A percentile compares a stretch with the other conserved stretches of the same genome.
These are phyloP conservation scores for Shargacucullia verbasci DNA, from an alignment of 2,888 invertebrate genomes.

Conservation along the genomic window DNA sequence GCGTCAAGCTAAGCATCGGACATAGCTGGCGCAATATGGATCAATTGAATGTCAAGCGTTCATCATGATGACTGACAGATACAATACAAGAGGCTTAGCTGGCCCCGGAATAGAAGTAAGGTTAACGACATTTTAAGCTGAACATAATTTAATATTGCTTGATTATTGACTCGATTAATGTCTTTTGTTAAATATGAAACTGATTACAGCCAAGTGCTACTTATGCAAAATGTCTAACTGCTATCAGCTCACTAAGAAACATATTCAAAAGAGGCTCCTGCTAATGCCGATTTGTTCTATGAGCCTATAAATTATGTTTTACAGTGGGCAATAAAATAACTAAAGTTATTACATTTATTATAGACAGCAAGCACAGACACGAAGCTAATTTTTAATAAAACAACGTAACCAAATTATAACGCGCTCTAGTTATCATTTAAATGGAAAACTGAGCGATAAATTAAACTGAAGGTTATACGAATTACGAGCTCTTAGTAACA, in stretches of 20 bases:
- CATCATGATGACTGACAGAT: slow-evolving; percentile 43
- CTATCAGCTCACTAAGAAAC: too few relatives aligned
- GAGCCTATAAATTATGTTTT: too few relatives aligned
- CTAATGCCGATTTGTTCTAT: too few relatives aligned
- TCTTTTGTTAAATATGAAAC: too few relatives aligned
- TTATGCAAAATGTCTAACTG: too few relatives aligned
- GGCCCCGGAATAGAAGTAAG: slow-evolving; percentile 19
- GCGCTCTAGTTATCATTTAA: slow-evolving; percentile 33
- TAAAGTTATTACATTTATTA: background rate
- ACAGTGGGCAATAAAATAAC: too few relatives aligned
- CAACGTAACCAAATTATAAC: slow-evolving; percentile 28
- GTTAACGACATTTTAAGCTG: slow-evolving; percentile 18
- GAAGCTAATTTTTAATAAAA: slow-evolving; percentile 9
- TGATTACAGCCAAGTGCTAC: too few relatives aligned
- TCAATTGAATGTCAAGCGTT: slow-evolving; percentile 46
- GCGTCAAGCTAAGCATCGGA: slow-evolving; percentile 10
- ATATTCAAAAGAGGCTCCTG: too few relatives aligned
- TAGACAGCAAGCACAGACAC: background rate
- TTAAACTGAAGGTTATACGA: slow-evolving; percentile 43
- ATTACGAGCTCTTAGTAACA: slow-evolving; percentile 46
- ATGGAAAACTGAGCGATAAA: slow-evolving; percentile 44
- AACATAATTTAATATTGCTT: background rate
- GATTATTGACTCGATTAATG: too few relatives aligned
- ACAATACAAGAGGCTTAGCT: slow-evolving; percentile 15
- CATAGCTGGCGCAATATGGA: slow-evolving; percentile 27